Evolutionary conservation across 2,113 vertebrate genomes (phyloP).

Genomic region (Mastomys natalensis): DNA sequence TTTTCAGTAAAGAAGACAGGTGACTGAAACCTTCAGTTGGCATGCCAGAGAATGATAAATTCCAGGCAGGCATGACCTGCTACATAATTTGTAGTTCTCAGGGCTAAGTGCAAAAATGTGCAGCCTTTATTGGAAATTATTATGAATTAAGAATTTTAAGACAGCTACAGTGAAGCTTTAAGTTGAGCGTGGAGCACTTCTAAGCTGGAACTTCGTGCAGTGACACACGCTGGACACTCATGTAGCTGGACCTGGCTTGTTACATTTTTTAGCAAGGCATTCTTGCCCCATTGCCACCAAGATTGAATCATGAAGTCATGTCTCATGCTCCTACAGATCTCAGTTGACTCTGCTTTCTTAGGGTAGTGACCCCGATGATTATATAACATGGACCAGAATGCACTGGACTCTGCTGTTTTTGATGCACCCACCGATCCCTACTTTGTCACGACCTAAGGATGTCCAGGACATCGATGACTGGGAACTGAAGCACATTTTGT

Average conservation of each 20-base stretch:
- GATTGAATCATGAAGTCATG: slow-evolving; percentile 5
- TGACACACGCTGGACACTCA: not conserved
- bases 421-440: slow-evolving; percentile 25
- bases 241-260: not conserved
- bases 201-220: not conserved
- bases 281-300: not conserved
- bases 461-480: slow-evolving; percentile 31
- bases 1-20: slow-evolving; percentile 41
- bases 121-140: not conserved
- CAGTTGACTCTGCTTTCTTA: slow-evolving; percentile 2
- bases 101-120: not conserved
- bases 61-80: not conserved
- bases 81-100: slow-evolving; percentile 15
- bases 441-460: slow-evolving; percentile 52
- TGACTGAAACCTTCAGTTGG: not conserved
- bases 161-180: not conserved
- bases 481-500: slow-evolving; percentile 43
- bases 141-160: slow-evolving; percentile 61
- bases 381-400: not conserved
- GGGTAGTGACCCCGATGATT: not conserved
- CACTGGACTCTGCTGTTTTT: slow-evolving; percentile 51
- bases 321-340: not conserved
- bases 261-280: not conserved
- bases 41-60: slow-evolving; percentile 40
- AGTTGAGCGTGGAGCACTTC: not conserved